Conservation (phyloP, 2,113 vertebrate species). For the Heterotilapia buettikoferi region DNA sequence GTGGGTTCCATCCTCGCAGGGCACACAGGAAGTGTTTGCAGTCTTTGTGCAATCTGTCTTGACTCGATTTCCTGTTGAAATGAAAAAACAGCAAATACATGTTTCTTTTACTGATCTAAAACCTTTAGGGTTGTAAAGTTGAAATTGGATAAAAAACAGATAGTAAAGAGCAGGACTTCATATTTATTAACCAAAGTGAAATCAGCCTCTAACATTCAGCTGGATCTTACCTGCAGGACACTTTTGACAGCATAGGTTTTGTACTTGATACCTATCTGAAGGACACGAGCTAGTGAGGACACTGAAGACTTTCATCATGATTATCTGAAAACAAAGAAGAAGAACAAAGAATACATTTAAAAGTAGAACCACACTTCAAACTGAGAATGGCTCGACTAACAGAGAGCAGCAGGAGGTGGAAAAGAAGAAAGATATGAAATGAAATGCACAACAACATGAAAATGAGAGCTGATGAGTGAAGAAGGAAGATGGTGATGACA, state of each 20-base stretch:
- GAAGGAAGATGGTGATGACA: not conserved
- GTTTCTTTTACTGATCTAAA: no score
- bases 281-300: fast-evolving
- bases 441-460: fast-evolving
- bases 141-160: no score
- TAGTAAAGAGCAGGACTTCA: not conserved
- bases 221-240: not conserved
- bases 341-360: not conserved
- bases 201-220: not conserved
- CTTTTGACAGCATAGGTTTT: fast-evolving
- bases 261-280: fast-evolving
- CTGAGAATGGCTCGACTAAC: not conserved
- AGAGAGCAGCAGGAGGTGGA: not conserved
- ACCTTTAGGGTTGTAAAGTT: no score
- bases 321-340: not conserved
- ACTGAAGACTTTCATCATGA: not conserved
- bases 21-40: not conserved
- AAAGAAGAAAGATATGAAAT: not conserved
- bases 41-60: not conserved
- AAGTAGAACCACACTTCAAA: fast-evolving
- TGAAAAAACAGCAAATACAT: no score
- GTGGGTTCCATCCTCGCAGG: not conserved
- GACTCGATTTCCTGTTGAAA: not conserved
- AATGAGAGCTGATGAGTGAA: not conserved
- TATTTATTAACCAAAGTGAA: not conserved